Percentiles rank a stretch among this genome's conserved stretches.
phyloP scores from a whole-genome alignment of 2,888 invertebrate species.

The Oscheius onirici region DNA sequence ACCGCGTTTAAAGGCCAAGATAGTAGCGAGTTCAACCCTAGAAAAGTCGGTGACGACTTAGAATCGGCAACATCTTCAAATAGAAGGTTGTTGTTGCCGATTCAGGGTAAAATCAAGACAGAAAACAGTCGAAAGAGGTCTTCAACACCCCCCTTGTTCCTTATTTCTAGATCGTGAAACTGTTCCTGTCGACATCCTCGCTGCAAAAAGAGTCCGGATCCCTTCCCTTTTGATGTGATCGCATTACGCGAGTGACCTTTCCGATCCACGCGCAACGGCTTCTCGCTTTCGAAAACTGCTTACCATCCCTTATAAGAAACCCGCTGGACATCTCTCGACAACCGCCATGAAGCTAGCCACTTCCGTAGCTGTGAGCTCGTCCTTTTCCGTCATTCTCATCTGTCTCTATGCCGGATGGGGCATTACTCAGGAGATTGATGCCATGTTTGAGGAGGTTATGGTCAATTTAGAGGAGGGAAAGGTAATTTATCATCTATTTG shows the following conservation, averaged over 20 bases:
- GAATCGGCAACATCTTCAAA: too few relatives aligned
- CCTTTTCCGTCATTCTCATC: not conserved
- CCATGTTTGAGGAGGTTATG: slow-evolving; percentile 26
- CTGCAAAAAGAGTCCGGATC: not conserved
- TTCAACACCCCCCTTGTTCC: too few relatives aligned
- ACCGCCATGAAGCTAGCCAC: slow-evolving; percentile 9
- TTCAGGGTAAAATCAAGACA: too few relatives aligned
- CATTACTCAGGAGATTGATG: slow-evolving; percentile 20
- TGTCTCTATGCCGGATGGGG: slow-evolving; percentile 5
- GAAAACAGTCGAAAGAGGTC: too few relatives aligned
- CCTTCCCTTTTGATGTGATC: slow-evolving; percentile 3
- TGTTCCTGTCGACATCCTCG: too few relatives aligned
- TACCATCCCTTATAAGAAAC: not conserved
- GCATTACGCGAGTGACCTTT: not conserved
- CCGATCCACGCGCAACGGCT: not conserved
- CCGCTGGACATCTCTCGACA: not conserved
- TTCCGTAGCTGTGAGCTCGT: not conserved
- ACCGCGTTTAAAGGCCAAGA: too few relatives aligned
- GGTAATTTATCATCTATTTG: not conserved
- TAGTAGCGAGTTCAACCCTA: too few relatives aligned
- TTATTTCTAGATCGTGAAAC: too few relatives aligned
- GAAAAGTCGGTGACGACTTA: too few relatives aligned
- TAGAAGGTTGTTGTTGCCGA: too few relatives aligned
- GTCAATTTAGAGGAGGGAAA: slow-evolving; percentile 20
- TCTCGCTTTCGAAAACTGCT: not conserved